These are phyloP conservation scores for Selenia dentaria DNA, from an alignment of 2,888 invertebrate genomes.

Conservation along the genomic window DNA sequence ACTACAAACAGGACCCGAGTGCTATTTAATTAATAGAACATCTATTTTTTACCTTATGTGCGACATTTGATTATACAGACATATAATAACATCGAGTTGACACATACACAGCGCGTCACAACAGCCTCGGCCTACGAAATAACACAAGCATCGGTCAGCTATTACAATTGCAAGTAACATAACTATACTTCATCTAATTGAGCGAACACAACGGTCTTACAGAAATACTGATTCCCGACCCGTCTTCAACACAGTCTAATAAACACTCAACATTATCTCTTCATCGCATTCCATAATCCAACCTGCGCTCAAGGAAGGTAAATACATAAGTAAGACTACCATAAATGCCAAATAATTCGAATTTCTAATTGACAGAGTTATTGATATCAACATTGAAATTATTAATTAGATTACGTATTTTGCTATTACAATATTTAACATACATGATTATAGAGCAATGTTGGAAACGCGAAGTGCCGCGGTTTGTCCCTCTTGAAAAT, in stretches of 20 bases:
- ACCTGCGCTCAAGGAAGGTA: slow-evolving; percentile 14
- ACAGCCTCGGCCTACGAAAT: slow-evolving; percentile 58
- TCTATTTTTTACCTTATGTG: slow-evolving; percentile 49
- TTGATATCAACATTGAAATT: slow-evolving; percentile 30
- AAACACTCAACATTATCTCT: neutral
- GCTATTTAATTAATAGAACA: slow-evolving; percentile 49
- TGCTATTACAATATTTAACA: slow-evolving; percentile 11
- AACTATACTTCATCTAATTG: slow-evolving; percentile 15
- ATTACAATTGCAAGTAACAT: slow-evolving; percentile 8
- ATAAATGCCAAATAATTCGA: slow-evolving; percentile 42
- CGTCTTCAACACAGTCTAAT: slow-evolving; percentile 6
- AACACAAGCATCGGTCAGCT: slow-evolving; percentile 6
- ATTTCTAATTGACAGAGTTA: slow-evolving; percentile 48
- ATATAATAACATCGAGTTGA: slow-evolving; percentile 49
- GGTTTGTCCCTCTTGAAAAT: slow-evolving; percentile 6
- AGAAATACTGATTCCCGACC: neutral
- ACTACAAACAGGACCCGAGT: slow-evolving; percentile 57
- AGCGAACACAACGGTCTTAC: slow-evolving; percentile 9
- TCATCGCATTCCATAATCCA: neutral
- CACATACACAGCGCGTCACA: slow-evolving; percentile 54
- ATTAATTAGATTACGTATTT: slow-evolving; percentile 42
- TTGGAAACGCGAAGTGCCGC: slow-evolving; percentile 4
- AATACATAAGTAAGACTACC: slow-evolving; percentile 10
- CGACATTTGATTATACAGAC: slow-evolving; percentile 44
- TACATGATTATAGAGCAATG: neutral